Evolutionary conservation across 2,113 vertebrate genomes (phyloP), one percentile per base, ranked within the genome.

Genomic region (Hemiprocne comata): DNA sequence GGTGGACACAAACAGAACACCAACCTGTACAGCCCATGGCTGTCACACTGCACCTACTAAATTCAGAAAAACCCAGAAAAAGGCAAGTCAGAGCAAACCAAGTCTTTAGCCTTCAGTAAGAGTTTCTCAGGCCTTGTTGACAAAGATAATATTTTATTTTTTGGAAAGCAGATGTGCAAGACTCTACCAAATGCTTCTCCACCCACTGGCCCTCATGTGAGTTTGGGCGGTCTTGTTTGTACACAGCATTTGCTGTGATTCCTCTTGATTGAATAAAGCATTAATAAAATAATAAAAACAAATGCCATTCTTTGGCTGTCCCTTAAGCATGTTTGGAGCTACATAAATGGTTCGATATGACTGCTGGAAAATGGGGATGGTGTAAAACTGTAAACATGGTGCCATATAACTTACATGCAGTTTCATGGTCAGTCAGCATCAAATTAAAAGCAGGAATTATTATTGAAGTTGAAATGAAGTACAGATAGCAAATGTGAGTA

Each of bases 251-350:
- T 10, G 3, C 85, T 50, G 51, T 70, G 90, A 96, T 95, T 97
- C 94, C 90, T 97, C 76, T 82, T 95, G 95, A 95, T 70, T 85
- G 75, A 94, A 96, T 95, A 96, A 97, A 98, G 96, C 96, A 85
- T 92, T 97, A 98, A 96, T 94, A 93, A 95, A 66, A 76, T 94
- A 96, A 98, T 97, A 83, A 93, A 96, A 98, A 97, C 72, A 93
- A 96, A 98, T 97, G 81, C 82, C 89, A 94, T 76, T 87, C 80
- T 58, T 57, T 71, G 70, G 54, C 78, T 87, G 80, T 86, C 81
- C 84, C 76, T 66, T 78, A 86, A 93, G 66, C 66, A 58, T 78
- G 46, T 77, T 88, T 87, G 92, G 89, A 96, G 89, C 66, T 67
- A 71, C 8, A 17, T 46, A 91, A 95, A 85, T 81, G 10, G 51